Evolutionary conservation across 2,888 invertebrate species (phyloP).

Genomic region (Heliconius ethilla): DNA sequence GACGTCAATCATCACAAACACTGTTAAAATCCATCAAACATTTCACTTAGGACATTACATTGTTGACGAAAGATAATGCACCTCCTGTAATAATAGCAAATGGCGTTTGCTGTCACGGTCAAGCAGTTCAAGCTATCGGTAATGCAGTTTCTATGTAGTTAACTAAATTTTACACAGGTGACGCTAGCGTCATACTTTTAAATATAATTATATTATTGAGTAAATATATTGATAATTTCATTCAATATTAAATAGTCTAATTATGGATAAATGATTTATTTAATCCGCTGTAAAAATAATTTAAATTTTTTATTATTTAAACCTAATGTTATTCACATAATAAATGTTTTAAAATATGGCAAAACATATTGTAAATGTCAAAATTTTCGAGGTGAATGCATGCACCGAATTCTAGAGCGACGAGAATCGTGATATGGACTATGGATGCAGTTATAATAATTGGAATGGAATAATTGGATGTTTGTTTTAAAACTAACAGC

Average conservation of each 20-base stretch:
- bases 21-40: conserved; percentile 72
- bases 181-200: conserved; percentile 40
- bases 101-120: conserved; percentile 68
- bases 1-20: conserved; percentile 69
- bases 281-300: not conserved
- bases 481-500: conserved; percentile 50
- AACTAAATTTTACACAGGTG: conserved; percentile 49
- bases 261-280: not conserved
- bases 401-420: conserved; percentile 31
- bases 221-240: not conserved
- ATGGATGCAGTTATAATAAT: conserved; percentile 3
- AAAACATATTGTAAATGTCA: conserved; percentile 22
- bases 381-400: conserved; percentile 33
- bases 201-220: not conserved
- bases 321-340: not conserved
- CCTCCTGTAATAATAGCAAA: conserved; percentile 76
- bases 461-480: conserved; percentile 43
- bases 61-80: conserved; percentile 79
- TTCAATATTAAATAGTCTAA: not conserved
- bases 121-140: conserved; percentile 52
- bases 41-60: conserved; percentile 69
- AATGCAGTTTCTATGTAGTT: conserved; percentile 52
- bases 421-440: conserved; percentile 42
- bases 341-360: not conserved
- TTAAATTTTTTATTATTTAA: not conserved